Base-by-base conservation (phyloP, 2,113 vertebrate species). In the Oenanthe oenanthe region DNA sequence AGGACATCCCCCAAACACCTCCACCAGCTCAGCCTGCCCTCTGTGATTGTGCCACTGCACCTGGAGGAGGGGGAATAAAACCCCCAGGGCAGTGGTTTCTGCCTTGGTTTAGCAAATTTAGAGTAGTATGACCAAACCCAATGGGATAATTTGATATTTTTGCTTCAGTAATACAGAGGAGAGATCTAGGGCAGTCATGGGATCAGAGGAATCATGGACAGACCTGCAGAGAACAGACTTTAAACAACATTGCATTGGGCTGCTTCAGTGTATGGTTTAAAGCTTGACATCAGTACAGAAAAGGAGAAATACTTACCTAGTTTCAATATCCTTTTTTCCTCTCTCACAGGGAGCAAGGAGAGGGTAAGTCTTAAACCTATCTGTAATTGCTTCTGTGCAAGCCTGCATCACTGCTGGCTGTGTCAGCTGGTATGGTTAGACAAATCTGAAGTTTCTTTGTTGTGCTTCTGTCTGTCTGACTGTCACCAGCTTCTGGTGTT, bases 321-420 rank as follows among this genome's bases (percentile, higher is more conserved):
- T 84, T 88, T 94, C 65, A 89, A 71, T 88, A 74, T 79, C 14
- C 13, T 72, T 93, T 95, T 67, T 94, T 90, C 95, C 80, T 92
- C 51, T 93, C 43, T 97, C 81, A 45, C 98, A 99, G 99, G 77
- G 98, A 99, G 40, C 98, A 98, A 58, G 93, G 97, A 10, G 98
- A 99, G 95, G 99, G 99, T 99, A 98, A 99, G 99, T 98, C 80
- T 51, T 34, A 9, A 43, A 21, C 54, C 22, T 31, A 5, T 67
- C 63, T 93, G 48, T 71, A 36, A 54, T 47, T 72, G 60, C 89
- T 88, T 92, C 57, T 18, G 4, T 25, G 53, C 58, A 67, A 82
- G 8, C 45, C 71, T 66, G 34, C 51, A 54, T 9, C 50, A 19
- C 61, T 4, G 2, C 90, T 71, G 77, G 22, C 43, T 4, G 0